Base-by-base conservation (phyloP, 2,113 vertebrate genomes). In the Collichthys lucidus region DNA sequence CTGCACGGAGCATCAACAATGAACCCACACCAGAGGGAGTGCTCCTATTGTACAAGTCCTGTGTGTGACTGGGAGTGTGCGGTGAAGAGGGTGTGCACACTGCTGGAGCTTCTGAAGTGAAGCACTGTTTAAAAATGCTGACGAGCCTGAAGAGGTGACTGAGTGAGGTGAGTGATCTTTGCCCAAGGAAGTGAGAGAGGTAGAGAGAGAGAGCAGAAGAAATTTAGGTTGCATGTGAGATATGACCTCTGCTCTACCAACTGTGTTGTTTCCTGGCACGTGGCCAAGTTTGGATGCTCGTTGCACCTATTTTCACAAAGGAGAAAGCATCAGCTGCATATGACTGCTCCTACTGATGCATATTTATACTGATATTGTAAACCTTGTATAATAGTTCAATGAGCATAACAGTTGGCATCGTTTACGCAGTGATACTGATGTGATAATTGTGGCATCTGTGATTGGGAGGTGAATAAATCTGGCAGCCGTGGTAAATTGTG, bases 401-500 rank as follows among this genome's bases (percentile, higher is more conserved):
- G 82, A 89, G 80, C 81, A 69, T 63, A 91, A 89, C 86, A 83
- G 88, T 89, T 92, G 90, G 91, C 89, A 84, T 31, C 73, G 26
- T 86, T 90, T 87, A 79, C 63, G 19, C 88, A 68, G 78, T 44
- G 79, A 91, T 80, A 65, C 91, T 86, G 91, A 90, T 90, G 90
- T 91, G 88, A 88, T 93, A 85, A 93, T 92, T 88, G 91, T 87
- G 87, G 91, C 86, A 87, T 91, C 87, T 91, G 85, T 86, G 82
- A 86, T 86, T 88, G 82, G 86, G 89, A 91, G 92, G 88, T 86
- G 87, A 91, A 89, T 76, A 62, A 89, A 84, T 81, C 83, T 92
- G 91, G 86, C 87, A 92, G 86, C 79, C 26, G 9, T 64, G 29
- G 76, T 86, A 59, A 84, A 20, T 82, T 74, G 87, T 86, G 78